phyloP scores from a whole-genome alignment of 2,113 vertebrate species.

The Rhodinocichla rosea region DNA sequence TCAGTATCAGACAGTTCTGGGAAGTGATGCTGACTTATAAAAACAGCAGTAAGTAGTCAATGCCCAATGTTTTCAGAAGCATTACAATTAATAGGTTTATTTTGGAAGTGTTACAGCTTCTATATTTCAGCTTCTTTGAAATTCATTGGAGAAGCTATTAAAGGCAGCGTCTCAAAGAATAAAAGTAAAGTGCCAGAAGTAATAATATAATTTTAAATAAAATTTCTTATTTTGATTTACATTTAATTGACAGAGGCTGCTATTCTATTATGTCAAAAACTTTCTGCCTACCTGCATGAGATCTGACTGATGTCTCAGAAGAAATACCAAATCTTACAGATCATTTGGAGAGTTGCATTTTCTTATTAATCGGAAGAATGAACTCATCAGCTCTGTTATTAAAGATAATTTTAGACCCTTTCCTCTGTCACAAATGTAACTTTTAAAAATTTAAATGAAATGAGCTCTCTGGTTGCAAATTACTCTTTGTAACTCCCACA shows the following conservation, averaged over 20 bases:
- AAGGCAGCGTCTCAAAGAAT: background rate
- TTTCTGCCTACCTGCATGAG: background rate
- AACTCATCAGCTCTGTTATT: background rate
- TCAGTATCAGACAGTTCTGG: background rate
- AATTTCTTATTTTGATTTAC: slow-evolving; percentile 47
- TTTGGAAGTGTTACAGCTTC: background rate
- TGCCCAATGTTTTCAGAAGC: background rate
- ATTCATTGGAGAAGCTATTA: slow-evolving; percentile 2
- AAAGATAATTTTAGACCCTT: background rate
- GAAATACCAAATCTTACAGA: background rate
- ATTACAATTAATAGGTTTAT: background rate
- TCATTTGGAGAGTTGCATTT: background rate
- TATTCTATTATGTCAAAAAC: background rate
- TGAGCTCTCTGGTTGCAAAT: background rate
- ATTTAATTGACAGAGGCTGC: background rate
- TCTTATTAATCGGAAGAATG: slow-evolving; percentile 4
- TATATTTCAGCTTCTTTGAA: background rate
- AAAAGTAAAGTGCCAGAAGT: background rate
- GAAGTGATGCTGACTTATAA: background rate
- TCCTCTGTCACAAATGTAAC: background rate
- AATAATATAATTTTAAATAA: background rate
- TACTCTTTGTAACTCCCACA: background rate
- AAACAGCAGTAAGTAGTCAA: slow-evolving; percentile 17
- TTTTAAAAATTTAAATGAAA: slow-evolving; percentile 3
- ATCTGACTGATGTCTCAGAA: background rate